These are phyloP conservation scores for Pterocles orientalis DNA, from an alignment of 2,113 vertebrate genomes.

Conservation along the genomic window DNA sequence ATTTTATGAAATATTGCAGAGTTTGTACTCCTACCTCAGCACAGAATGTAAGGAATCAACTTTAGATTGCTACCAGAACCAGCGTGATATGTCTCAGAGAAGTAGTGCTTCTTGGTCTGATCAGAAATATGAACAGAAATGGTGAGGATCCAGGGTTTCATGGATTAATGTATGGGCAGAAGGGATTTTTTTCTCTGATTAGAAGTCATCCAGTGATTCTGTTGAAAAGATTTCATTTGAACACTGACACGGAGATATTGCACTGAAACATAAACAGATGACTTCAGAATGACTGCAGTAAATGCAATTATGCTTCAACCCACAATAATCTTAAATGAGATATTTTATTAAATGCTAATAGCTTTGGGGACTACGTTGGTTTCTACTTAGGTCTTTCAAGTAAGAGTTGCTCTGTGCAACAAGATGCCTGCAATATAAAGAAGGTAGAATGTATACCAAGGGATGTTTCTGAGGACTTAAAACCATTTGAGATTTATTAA, in stretches of 20 bases:
- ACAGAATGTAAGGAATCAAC: not conserved
- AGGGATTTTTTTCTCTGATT: not conserved
- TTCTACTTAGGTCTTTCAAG: conserved; percentile 50
- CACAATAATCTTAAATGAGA: conserved; percentile 39
- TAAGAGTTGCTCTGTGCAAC: conserved; percentile 19
- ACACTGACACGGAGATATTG: not conserved
- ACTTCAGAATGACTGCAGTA: not conserved
- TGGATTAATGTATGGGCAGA: not conserved
- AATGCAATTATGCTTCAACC: conserved; percentile 44
- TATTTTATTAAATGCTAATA: conserved; percentile 59
- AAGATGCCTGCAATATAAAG: conserved; percentile 14
- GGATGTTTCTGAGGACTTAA: conserved; percentile 57
- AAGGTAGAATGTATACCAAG: conserved; percentile 10
- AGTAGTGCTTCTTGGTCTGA: not conserved
- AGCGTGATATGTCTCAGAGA: not conserved
- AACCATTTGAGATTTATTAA: conserved; percentile 70
- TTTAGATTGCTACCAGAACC: not conserved
- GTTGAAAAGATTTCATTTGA: not conserved
- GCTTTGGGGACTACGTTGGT: conserved; percentile 39
- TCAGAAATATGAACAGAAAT: not conserved
- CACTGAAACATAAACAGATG: not conserved
- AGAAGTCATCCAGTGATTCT: not conserved
- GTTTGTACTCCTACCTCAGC: not conserved
- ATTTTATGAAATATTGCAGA: not conserved
- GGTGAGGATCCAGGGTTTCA: not conserved